These are phyloP conservation scores for Aquatica leii DNA, from an alignment of 2,888 invertebrate genomes.

Conservation along the genomic window DNA sequence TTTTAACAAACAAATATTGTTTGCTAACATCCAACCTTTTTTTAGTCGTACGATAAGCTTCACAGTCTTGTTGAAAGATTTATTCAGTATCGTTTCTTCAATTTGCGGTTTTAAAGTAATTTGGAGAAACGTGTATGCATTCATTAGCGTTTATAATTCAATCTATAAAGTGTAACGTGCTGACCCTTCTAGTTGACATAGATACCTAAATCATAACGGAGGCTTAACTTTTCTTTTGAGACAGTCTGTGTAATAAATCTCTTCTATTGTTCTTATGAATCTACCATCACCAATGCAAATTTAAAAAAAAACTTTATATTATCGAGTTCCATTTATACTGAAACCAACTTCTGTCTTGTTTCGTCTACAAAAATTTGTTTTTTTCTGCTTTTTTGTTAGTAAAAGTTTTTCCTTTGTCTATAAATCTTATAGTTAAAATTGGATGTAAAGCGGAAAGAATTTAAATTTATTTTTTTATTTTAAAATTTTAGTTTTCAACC, in stretches of 20 bases:
- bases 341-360: background rate
- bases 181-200: background rate
- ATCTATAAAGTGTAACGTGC: background rate
- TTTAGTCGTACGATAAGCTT: constrained; percentile 2
- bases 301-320: constrained; percentile 1
- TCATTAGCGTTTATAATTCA: background rate
- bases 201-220: background rate
- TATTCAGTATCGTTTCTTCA: background rate
- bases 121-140: background rate
- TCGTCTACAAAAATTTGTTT: too few species aligned
- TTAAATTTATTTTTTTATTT: constrained; percentile 1
- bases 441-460: background rate
- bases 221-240: too few species aligned
- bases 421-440: too few species aligned
- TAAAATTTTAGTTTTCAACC: constrained; percentile 1
- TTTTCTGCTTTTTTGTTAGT: too few species aligned
- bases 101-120: background rate
- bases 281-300: background rate
- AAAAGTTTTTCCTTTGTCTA: too few species aligned
- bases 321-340: background rate
- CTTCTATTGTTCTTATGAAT: background rate
- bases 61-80: constrained; percentile 6
- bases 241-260: too few species aligned
- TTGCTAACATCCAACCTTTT: constrained; percentile 4
- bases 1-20: too few species aligned